Conservation (phyloP, 2,113 vertebrate species). For the Rhea americana region DNA sequence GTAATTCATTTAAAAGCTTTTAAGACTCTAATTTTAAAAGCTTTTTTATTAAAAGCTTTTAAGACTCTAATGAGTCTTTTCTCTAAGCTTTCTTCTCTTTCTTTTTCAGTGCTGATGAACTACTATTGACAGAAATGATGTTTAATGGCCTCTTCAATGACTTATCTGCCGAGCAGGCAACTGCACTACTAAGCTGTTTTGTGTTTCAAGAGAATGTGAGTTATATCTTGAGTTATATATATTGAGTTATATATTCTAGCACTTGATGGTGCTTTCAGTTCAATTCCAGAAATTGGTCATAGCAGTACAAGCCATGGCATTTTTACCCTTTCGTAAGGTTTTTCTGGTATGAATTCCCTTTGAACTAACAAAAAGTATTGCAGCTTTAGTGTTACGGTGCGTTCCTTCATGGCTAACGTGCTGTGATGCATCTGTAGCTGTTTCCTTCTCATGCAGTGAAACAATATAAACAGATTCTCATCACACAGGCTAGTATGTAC, state of each 20-base stretch:
- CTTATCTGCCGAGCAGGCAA: slow-evolving; percentile 90
- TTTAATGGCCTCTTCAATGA: slow-evolving; percentile 98
- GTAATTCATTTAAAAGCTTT: background rate
- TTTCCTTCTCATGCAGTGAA: background rate
- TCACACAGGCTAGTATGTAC: background rate
- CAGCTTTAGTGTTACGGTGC: background rate
- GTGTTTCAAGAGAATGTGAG: slow-evolving; percentile 98
- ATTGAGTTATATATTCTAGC: background rate
- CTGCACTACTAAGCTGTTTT: slow-evolving; percentile 93
- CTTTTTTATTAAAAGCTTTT: background rate
- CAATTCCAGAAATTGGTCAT: background rate
- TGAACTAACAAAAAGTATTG: background rate
- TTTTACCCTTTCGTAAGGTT: background rate
- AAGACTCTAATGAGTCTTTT: background rate
- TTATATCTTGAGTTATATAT: background rate
- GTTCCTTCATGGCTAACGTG: background rate
- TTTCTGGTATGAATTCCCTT: background rate
- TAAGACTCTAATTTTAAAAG: too few species aligned
- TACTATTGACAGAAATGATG: slow-evolving; percentile 96
- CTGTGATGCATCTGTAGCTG: background rate
- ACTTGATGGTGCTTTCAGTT: background rate
- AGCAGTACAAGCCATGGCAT: background rate
- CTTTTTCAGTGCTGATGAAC: slow-evolving; percentile 88
- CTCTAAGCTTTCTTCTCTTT: background rate
- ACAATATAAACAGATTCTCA: background rate